A percentile compares a stretch with the other conserved stretches of the same genome.
These are phyloP conservation scores for Aricia agestis DNA, from an alignment of 1,140 invertebrate genomes.

Conservation along the genomic window DNA sequence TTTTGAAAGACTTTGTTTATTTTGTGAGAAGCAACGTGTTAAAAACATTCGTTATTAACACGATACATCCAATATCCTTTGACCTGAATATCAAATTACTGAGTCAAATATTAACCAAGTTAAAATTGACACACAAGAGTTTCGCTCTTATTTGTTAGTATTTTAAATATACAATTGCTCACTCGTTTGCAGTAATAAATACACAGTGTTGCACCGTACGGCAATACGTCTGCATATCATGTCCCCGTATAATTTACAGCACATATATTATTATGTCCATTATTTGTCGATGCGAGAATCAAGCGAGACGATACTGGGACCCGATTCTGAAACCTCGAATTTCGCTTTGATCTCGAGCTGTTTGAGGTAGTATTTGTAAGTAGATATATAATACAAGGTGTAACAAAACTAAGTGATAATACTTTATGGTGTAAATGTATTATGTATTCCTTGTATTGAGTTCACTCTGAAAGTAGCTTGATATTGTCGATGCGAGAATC, in stretches of 20 bases:
- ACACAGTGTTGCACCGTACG: conserved; percentile 14
- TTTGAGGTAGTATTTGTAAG: too few relatives aligned
- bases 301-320: neutral
- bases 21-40: too few relatives aligned
- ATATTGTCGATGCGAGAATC: conserved; percentile 17
- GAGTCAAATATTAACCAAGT: neutral
- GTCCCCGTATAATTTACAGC: conserved; percentile 21
- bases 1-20: too few relatives aligned
- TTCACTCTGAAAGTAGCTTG: too few relatives aligned
- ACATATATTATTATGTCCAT: conserved; percentile 19
- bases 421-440: too few relatives aligned
- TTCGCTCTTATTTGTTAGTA: neutral
- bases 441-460: too few relatives aligned
- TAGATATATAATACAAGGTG: too few relatives aligned
- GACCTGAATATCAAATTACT: conserved; percentile 17
- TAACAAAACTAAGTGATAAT: too few relatives aligned
- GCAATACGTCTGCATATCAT: conserved; percentile 22
- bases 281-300: conserved; percentile 19
- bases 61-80: conserved; percentile 16
- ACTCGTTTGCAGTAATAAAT: neutral
- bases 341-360: too few relatives aligned
- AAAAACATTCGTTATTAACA: neutral
- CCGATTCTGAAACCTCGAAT: too few relatives aligned
- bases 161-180: neutral
- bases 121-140: neutral